Percentiles rank a stretch among this genome's conserved stretches.
Conservation (phyloP, 2,888 invertebrate species). For the Odontocerum albicorne region DNA sequence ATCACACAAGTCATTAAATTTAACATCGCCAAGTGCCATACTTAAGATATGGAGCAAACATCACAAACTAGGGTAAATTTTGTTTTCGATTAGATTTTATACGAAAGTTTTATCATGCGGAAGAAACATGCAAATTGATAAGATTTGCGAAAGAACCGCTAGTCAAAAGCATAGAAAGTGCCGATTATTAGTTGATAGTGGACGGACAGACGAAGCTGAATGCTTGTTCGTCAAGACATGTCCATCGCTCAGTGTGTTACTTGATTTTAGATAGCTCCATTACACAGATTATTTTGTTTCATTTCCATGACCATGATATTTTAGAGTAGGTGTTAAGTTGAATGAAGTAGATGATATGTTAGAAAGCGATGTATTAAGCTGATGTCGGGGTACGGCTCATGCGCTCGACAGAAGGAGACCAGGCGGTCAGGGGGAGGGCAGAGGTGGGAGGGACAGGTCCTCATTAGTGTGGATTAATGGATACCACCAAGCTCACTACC, state of each 20-base stretch:
- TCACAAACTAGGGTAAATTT: too few relatives aligned
- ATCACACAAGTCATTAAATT: slow-evolving; percentile 34
- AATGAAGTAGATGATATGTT: slow-evolving; percentile 2
- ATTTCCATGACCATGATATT: too few relatives aligned
- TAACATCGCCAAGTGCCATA: slow-evolving; percentile 36
- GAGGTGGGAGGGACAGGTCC: slow-evolving; percentile 13
- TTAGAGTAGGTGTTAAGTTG: background rate
- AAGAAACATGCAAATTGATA: background rate
- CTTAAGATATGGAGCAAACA: slow-evolving; percentile 32
- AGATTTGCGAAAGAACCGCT: background rate
- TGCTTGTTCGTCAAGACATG: background rate
- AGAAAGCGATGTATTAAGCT: slow-evolving; percentile 17
- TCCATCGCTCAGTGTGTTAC: background rate
- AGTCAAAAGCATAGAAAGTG: background rate
- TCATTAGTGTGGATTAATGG: slow-evolving; percentile 24
- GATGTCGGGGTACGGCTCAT: background rate
- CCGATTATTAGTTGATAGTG: background rate
- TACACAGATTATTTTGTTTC: too few relatives aligned
- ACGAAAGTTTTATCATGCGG: background rate
- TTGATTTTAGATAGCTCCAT: background rate
- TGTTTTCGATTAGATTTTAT: too few relatives aligned
- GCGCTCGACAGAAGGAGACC: background rate
- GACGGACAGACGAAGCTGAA: background rate
- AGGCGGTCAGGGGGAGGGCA: slow-evolving; percentile 6
- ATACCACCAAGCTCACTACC: slow-evolving; percentile 26